Percentiles rank a stretch among this genome's conserved stretches.
phyloP scores from a whole-genome alignment of 2,113 vertebrate genomes.

The Ptilorrhoa leucosticta region DNA sequence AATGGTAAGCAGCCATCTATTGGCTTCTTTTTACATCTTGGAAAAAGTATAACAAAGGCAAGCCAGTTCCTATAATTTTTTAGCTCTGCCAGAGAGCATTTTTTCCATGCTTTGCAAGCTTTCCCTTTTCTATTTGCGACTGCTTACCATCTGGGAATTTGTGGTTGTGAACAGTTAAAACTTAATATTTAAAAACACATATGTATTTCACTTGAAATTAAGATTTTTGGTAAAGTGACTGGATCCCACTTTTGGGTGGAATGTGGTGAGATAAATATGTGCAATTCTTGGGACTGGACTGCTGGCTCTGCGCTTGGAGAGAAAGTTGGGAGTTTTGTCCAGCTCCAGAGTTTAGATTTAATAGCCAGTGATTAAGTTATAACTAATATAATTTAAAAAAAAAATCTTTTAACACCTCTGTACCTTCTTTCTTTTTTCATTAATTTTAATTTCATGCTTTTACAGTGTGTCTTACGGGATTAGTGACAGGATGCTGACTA shows the following conservation, averaged over 20 bases:
- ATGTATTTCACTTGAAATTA: slow-evolving; percentile 17
- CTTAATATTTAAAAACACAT: slow-evolving; percentile 35
- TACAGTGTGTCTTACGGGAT: background rate
- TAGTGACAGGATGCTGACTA: background rate
- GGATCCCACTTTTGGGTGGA: background rate
- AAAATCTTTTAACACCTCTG: background rate
- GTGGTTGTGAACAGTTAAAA: slow-evolving; percentile 35
- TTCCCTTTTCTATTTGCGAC: background rate
- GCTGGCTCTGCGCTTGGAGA: background rate
- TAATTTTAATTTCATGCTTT: background rate
- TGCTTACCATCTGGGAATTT: slow-evolving; percentile 12
- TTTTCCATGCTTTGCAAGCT: slow-evolving; percentile 6
- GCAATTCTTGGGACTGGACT: background rate
- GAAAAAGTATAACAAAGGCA: background rate
- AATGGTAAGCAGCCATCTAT: slow-evolving; percentile 9
- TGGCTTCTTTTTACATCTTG: background rate
- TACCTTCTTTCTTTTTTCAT: background rate
- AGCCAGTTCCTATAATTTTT: slow-evolving; percentile 42
- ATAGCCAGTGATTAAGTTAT: background rate
- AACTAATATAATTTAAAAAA: background rate
- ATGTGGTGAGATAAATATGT: background rate
- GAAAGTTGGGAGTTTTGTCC: background rate
- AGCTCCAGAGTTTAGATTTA: background rate
- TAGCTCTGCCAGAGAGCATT: background rate
- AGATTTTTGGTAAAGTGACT: slow-evolving; percentile 17